These are phyloP conservation scores for Gopherus flavomarginatus DNA, from an alignment of 2,113 vertebrate species.

Conservation along the genomic window DNA sequence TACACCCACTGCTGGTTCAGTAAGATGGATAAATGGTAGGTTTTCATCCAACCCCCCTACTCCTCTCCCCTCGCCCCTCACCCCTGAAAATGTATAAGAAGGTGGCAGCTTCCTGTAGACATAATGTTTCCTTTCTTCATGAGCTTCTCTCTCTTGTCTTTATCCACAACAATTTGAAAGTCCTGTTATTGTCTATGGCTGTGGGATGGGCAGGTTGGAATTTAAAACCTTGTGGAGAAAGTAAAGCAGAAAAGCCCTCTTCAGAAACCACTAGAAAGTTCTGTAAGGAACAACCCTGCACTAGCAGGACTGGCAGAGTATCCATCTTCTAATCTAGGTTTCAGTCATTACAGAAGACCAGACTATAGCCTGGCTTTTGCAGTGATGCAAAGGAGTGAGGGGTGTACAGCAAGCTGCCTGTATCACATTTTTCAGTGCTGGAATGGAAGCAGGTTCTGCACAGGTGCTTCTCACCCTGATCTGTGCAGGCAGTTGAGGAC, in stretches of 20 bases:
- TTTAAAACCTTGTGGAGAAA: background rate
- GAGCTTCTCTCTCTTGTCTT: conserved; percentile 66
- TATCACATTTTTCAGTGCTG: background rate
- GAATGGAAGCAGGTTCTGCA: background rate
- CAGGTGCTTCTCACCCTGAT: background rate
- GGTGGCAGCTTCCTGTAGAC: conserved; percentile 71
- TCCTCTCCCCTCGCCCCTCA: background rate
- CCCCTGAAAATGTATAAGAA: conserved; percentile 60
- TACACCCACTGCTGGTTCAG: conserved; percentile 14
- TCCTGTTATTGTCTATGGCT: conserved; percentile 69
- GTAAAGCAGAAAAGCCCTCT: conserved; percentile 28
- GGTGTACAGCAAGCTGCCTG: background rate
- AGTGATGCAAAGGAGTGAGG: background rate
- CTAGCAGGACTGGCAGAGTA: background rate
- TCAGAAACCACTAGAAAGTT: background rate
- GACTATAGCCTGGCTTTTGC: background rate
- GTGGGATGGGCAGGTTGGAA: conserved; percentile 34
- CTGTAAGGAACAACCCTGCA: conserved; percentile 3
- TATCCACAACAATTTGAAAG: conserved; percentile 60
- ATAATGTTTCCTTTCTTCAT: conserved; percentile 68
- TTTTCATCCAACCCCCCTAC: conserved; percentile 32
- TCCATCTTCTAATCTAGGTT: background rate
- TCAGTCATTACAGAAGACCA: background rate
- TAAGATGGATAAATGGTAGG: conserved; percentile 63
- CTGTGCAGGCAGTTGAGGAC: background rate